Percentiles rank a stretch among this genome's conserved stretches.
These are phyloP conservation scores for Centropristis striata DNA, from an alignment of 2,113 vertebrate species.

Conservation along the genomic window DNA sequence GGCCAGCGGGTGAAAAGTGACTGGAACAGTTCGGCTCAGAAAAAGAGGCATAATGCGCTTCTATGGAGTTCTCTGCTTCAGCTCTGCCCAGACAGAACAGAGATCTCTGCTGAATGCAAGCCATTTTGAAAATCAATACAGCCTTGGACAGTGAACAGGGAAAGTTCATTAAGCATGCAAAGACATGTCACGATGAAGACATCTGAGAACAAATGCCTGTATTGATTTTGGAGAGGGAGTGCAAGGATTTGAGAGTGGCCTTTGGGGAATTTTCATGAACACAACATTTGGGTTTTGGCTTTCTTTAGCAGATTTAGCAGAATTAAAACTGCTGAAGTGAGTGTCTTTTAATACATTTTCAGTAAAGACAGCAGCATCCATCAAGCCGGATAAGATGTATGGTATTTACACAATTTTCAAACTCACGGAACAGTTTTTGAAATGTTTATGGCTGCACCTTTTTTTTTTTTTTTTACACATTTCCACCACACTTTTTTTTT, in stretches of 20 bases:
- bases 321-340: conserved; percentile 9
- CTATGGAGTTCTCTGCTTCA: conserved; percentile 33
- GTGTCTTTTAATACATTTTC: conserved; percentile 21
- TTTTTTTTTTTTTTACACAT: not conserved
- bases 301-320: conserved; percentile 24
- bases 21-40: conserved; percentile 2
- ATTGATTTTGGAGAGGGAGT: conserved; percentile 58
- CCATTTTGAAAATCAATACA: conserved; percentile 63
- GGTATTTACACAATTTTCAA: not conserved
- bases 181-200: conserved; percentile 68
- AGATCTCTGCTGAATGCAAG: conserved; percentile 53
- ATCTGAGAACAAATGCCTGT: conserved; percentile 67
- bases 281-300: conserved; percentile 31
- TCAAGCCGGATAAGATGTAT: not conserved
- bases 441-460: not conserved
- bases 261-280: conserved; percentile 25
- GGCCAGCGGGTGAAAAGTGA: conserved; percentile 24
- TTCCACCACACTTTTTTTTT: not conserved
- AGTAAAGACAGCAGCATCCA: not conserved
- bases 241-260: conserved; percentile 7
- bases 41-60: conserved; percentile 47
- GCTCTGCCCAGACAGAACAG: conserved; percentile 11
- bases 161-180: conserved; percentile 73
- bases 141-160: conserved; percentile 47
- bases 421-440: not conserved